phyloP scores from a whole-genome alignment of 2,888 invertebrate species.

The Zygothrica quintamaculata region DNA sequence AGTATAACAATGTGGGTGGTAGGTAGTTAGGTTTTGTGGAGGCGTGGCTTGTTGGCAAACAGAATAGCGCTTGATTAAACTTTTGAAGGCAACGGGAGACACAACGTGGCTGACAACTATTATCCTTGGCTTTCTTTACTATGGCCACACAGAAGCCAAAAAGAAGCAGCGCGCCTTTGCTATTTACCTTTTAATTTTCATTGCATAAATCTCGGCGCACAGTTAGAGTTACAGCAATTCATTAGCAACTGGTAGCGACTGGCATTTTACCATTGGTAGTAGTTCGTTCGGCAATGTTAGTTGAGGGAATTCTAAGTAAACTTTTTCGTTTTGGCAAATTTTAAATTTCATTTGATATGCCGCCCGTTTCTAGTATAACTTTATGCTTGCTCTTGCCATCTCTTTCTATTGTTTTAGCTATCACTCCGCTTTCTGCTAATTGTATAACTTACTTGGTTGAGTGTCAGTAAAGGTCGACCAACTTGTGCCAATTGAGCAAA shows the following conservation, averaged over 20 bases:
- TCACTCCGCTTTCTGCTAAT: constrained; percentile 55
- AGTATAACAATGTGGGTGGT: background rate
- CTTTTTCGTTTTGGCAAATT: constrained; percentile 61
- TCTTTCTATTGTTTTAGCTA: constrained; percentile 6
- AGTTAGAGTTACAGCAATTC: constrained; percentile 74
- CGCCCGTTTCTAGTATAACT: constrained; percentile 63
- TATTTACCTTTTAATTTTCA: constrained; percentile 77
- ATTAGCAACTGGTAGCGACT: constrained; percentile 71
- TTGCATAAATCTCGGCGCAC: constrained; percentile 66
- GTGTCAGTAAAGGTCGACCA: constrained; percentile 63
- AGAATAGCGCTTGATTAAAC: constrained; percentile 77
- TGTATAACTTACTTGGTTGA: constrained; percentile 62
- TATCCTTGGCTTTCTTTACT: constrained; percentile 54
- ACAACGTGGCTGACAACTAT: constrained; percentile 56
- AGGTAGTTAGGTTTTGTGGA: background rate
- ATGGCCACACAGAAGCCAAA: constrained; percentile 18
- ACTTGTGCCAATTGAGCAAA: constrained; percentile 64
- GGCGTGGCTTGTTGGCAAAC: constrained; percentile 52
- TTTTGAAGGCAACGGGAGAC: constrained; percentile 28
- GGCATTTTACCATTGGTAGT: no score
- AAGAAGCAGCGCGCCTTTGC: constrained; percentile 32
- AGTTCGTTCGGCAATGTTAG: background rate
- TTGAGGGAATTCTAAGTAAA: constrained; percentile 26
- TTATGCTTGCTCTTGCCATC: constrained; percentile 43
- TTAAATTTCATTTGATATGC: constrained; percentile 76